A percentile compares a stretch with the other conserved stretches of the same genome.
These are phyloP conservation scores for Brienomyrus longianalis DNA, from an alignment of 2,113 vertebrate genomes.

Conservation along the genomic window DNA sequence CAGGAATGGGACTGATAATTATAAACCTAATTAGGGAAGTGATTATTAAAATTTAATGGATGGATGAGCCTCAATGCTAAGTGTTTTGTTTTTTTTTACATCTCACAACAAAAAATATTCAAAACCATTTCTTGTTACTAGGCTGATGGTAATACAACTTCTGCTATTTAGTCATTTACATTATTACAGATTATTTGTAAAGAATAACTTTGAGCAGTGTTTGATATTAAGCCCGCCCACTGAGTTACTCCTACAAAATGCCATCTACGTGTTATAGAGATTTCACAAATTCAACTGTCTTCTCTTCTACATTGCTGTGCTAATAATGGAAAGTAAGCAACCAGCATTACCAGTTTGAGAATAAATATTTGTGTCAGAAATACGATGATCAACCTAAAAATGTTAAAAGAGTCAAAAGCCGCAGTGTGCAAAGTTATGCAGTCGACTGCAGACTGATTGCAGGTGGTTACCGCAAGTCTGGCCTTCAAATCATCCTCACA, in stretches of 20 bases:
- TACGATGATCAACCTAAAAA: neutral
- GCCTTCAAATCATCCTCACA: constrained; percentile 30
- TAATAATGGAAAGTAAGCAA: neutral
- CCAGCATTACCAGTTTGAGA: neutral
- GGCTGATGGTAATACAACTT: neutral
- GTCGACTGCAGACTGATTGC: constrained; percentile 19
- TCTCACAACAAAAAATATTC: neutral
- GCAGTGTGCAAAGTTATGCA: neutral
- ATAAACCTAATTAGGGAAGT: neutral
- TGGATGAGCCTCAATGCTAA: neutral
- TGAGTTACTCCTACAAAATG: neutral
- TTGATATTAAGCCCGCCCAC: constrained; percentile 12
- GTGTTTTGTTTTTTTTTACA: neutral
- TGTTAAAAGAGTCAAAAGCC: neutral
- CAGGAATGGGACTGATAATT: neutral
- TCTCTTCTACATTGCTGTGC: neutral
- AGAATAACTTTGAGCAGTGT: constrained; percentile 23
- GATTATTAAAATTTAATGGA: constrained; percentile 1
- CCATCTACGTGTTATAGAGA: neutral
- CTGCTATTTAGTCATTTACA: neutral
- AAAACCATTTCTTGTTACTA: neutral
- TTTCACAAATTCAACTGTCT: neutral
- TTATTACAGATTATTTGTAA: neutral
- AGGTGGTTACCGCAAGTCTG: constrained; percentile 28
- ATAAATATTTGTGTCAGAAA: neutral